Conservation (phyloP, 2,113 vertebrate species). For the Hoplias malabaricus region DNA sequence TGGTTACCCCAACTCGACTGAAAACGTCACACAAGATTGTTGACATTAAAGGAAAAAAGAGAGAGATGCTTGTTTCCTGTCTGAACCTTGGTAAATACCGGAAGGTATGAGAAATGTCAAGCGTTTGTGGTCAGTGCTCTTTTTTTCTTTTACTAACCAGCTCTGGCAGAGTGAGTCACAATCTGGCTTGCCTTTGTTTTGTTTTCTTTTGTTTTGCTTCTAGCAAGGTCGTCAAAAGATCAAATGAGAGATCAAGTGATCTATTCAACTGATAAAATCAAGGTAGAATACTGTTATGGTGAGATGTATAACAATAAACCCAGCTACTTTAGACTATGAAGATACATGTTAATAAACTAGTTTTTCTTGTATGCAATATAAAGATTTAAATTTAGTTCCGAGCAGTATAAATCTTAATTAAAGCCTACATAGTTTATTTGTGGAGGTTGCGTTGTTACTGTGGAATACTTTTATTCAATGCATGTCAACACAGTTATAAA, state of each 20-base stretch:
- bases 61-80: constrained; percentile 84
- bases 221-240: constrained; percentile 18
- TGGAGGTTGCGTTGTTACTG: neutral
- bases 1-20: constrained; percentile 15
- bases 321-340: neutral
- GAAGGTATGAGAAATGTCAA: constrained; percentile 90
- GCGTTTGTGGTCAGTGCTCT: constrained; percentile 84
- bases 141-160: constrained; percentile 67
- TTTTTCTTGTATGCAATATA: neutral
- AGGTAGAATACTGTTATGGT: neutral
- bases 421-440: neutral
- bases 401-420: neutral
- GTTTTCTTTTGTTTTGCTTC: constrained; percentile 29
- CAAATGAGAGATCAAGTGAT: too few species aligned
- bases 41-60: constrained; percentile 77
- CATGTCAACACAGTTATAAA: too few species aligned
- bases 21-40: constrained; percentile 67
- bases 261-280: constrained; percentile 14
- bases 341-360: neutral
- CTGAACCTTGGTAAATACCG: constrained; percentile 85
- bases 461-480: neutral
- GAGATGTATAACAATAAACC: neutral
- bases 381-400: neutral
- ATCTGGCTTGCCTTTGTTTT: constrained; percentile 45
- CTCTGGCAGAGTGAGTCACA: constrained; percentile 73